phyloP scores from a whole-genome alignment of 2,797 vertebrate species.

The Poeciliopsis turneri region DNA sequence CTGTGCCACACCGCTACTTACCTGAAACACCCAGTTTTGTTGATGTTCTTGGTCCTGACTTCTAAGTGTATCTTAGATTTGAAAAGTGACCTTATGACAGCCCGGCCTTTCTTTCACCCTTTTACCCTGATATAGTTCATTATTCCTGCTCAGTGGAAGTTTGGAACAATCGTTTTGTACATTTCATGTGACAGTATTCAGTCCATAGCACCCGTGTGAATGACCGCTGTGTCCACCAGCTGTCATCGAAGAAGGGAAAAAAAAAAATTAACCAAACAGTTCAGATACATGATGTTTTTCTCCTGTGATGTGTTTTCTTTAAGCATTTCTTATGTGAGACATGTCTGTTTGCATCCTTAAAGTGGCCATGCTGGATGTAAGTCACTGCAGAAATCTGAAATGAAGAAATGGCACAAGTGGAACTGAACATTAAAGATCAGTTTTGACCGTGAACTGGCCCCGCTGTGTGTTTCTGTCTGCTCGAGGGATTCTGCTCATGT shows the following conservation, averaged over 20 bases:
- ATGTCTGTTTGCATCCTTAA: conserved; percentile 45
- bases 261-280: conserved; percentile 10
- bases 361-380: conserved; percentile 65
- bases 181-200: conserved; percentile 40
- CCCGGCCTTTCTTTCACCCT: conserved; percentile 57
- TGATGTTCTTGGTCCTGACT: conserved; percentile 52
- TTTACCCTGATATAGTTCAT: conserved; percentile 15
- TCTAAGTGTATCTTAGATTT: conserved; percentile 65
- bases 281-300: conserved; percentile 32
- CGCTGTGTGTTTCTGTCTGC: conserved; percentile 9
- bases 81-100: conserved; percentile 80
- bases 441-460: conserved; percentile 50
- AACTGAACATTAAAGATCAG: conserved; percentile 69
- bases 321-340: conserved; percentile 34
- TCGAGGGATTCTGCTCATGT: neutral
- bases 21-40: conserved; percentile 63
- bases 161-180: conserved; percentile 39
- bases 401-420: conserved; percentile 69
- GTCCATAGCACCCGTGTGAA: conserved; percentile 43
- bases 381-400: conserved; percentile 59
- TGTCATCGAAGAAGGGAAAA: conserved; percentile 8
- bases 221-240: conserved; percentile 24
- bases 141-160: conserved; percentile 29
- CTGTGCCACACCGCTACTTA: conserved; percentile 49
- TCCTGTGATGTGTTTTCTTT: conserved; percentile 40